These are phyloP conservation scores for Oxycera nigricornis DNA, from an alignment of 2,888 invertebrate species.

Conservation along the genomic window DNA sequence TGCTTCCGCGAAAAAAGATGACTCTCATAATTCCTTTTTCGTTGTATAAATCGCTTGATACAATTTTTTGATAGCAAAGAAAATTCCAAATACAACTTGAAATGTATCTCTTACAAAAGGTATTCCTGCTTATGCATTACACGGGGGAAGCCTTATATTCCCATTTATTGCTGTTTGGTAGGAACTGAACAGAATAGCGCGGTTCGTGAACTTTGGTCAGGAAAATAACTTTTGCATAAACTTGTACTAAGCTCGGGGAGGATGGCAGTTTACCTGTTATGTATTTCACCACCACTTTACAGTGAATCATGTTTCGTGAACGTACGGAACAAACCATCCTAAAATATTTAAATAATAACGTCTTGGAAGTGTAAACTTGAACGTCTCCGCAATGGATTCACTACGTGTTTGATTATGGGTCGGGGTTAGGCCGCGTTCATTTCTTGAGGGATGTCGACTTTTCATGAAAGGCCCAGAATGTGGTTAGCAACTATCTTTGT, in stretches of 20 bases:
- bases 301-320: not conserved
- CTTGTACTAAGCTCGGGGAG: not conserved
- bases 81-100: no score
- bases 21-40: no score
- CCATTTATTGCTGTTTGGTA: no score
- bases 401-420: not conserved
- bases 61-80: no score
- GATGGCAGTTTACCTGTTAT: not conserved
- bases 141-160: no score
- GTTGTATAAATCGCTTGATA: no score
- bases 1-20: no score
- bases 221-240: not conserved
- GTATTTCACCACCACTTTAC: not conserved
- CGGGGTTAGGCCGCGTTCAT: not conserved
- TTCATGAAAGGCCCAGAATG: not conserved
- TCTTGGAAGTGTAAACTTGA: slow-evolving; percentile 23
- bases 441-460: slow-evolving; percentile 23
- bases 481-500: not conserved
- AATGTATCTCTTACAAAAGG: no score
- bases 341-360: slow-evolving; percentile 36
- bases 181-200: not conserved
- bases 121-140: no score
- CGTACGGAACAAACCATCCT: not conserved
- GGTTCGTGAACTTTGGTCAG: slow-evolving; percentile 16
- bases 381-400: not conserved